Base-by-base conservation (phyloP, 2,888 invertebrate species). In the Hypena proboscidalis region DNA sequence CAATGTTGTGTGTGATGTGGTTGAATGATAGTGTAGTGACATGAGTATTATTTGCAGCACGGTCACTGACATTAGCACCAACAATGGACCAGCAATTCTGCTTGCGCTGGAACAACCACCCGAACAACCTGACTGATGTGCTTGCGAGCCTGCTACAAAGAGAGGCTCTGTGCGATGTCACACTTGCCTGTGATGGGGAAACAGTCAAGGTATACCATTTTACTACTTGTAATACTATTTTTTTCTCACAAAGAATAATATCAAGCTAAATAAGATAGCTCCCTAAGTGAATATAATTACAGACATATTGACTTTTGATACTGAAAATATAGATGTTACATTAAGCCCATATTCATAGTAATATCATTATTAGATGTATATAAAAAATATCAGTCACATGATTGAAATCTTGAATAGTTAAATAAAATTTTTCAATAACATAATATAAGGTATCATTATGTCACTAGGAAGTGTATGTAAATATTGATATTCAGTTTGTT, bases 41-140 rank as follows among this genome's bases (percentile, higher is more conserved):
- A 37, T 46, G 29, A 31, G 45, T 44, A 55, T 67, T 73, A 54
- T 73, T 87, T 89, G 68, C 88, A 91, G 91, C 88, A 86, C 90
- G 90, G 84, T 85, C 91, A 90, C 86, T 91, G 90, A 91, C 91
- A 89, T 79, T 88, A 86, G 85, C 90, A 84, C 87, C 90, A 74
- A 92, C 91, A 84, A 93, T 93, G 93, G 93, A 95, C 93, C 95
- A 95, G 91, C 97, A 97, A 93, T 97, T 97, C 92, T 97, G 97
- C 92, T 94, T 97, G 87, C 95, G 97, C 93, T 97, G 97, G 97
- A 97, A 97, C 94, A 97, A 97, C 93, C 97, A 97, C 92, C 96
- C 96, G 82, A 95, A 93, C 91, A 97, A 97, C 92, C 93, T 97
- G 90, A 97, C 97, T 82, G 97, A 97, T 91, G 97, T 97, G 80